These are phyloP conservation scores for Porites lutea DNA, from an alignment of 64 coral and sea anemone species.

Conservation along the genomic window DNA sequence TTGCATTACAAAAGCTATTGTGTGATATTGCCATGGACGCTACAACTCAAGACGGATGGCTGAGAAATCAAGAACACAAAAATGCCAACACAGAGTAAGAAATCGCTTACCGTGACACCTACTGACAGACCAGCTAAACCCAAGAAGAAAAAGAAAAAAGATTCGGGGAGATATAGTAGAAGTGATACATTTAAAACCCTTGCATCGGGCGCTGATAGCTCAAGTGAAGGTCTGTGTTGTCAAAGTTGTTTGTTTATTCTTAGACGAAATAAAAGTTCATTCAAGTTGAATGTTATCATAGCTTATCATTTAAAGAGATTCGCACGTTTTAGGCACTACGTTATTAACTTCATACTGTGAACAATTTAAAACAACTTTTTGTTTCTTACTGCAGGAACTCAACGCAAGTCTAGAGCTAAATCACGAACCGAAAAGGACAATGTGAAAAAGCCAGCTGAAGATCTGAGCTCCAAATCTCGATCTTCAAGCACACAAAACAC, in stretches of 20 bases:
- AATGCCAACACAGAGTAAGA: slow-evolving; percentile 40
- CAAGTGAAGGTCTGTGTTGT: slow-evolving; percentile 34
- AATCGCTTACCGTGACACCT: not conserved
- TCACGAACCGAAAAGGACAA: not conserved
- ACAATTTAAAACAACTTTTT: slow-evolving; percentile 1
- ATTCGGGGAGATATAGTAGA: not conserved
- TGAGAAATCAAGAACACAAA: not conserved
- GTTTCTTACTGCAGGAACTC: not conserved
- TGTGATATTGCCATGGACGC: slow-evolving; percentile 54
- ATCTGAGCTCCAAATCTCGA: not conserved
- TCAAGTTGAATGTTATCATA: slow-evolving; percentile 12
- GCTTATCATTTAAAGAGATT: slow-evolving; percentile 7
- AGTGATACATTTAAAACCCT: not conserved
- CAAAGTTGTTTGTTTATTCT: slow-evolving; percentile 11
- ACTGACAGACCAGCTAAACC: slow-evolving; percentile 9
- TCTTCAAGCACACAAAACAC: slow-evolving; percentile 35
- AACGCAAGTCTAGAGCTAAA: slow-evolving; percentile 11
- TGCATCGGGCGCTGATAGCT: slow-evolving; percentile 24
- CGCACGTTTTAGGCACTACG: not conserved
- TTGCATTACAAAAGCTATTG: slow-evolving; percentile 36
- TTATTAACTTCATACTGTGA: not conserved
- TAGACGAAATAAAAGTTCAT: not conserved
- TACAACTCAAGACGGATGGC: slow-evolving; percentile 12
- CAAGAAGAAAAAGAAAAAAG: slow-evolving; percentile 43
- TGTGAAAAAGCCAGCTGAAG: not conserved